Conservation (phyloP, 2,113 vertebrate species). For the Antennarius striatus region DNA sequence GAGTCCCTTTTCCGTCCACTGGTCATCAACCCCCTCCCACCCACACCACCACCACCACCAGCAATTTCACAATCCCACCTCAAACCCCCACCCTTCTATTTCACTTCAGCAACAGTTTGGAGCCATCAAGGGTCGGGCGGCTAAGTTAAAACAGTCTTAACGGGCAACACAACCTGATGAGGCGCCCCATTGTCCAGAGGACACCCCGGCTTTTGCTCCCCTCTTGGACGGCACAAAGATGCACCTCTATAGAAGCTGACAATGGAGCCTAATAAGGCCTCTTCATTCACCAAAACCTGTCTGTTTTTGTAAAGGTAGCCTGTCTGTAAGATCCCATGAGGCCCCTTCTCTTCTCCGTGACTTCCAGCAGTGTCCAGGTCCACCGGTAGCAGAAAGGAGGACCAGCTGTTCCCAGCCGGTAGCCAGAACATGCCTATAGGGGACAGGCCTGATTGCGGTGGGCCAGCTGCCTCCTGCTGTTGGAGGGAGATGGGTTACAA, state of each 20-base stretch:
- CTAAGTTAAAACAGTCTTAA: background rate
- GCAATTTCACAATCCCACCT: conserved; percentile 35
- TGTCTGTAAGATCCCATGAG: conserved; percentile 54
- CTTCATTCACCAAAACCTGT: conserved; percentile 59
- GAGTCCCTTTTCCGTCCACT: conserved; percentile 65
- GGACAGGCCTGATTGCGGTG: conserved; percentile 74
- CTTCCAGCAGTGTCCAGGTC: conserved; percentile 61
- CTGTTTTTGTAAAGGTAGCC: conserved; percentile 45
- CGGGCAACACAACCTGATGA: conserved; percentile 44
- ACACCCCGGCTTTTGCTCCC: conserved; percentile 27
- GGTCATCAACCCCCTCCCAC: conserved; percentile 32
- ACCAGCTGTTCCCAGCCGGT: conserved; percentile 83
- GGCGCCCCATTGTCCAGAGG: conserved; percentile 36
- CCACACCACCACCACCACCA: conserved; percentile 17
- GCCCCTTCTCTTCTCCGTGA: conserved; percentile 41
- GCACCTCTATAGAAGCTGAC: conserved; percentile 57
- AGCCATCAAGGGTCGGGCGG: conserved; percentile 15
- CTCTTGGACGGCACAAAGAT: conserved; percentile 45
- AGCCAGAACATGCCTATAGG: conserved; percentile 69
- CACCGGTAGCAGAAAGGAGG: conserved; percentile 61
- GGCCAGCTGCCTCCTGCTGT: conserved; percentile 76
- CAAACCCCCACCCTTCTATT: conserved; percentile 41
- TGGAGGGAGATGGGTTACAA: conserved; percentile 66
- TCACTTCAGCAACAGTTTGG: conserved; percentile 47
- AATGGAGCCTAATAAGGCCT: conserved; percentile 67